Percentiles rank a stretch among this genome's conserved stretches.
These are phyloP conservation scores for Liolophura sinensis DNA, from an alignment of 1,140 invertebrate genomes.

Conservation along the genomic window DNA sequence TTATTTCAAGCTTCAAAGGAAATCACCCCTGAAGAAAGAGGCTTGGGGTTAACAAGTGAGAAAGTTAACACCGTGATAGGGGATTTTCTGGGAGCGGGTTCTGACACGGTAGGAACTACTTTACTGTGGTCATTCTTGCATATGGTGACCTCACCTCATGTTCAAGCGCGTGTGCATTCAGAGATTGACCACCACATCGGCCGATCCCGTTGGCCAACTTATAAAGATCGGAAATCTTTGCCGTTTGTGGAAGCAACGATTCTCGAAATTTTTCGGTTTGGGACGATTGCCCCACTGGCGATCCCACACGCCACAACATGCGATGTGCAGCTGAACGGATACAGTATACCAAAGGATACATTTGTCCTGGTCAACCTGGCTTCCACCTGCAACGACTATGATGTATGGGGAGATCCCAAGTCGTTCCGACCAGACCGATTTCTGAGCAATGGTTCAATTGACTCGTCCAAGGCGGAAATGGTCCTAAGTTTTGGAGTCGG, in stretches of 20 bases:
- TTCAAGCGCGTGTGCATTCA: slow-evolving; percentile 15
- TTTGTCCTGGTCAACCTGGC: slow-evolving; percentile 48
- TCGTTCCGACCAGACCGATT: slow-evolving; percentile 80
- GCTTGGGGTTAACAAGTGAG: slow-evolving; percentile 1
- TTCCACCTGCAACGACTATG: slow-evolving; percentile 37
- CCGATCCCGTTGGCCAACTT: background rate
- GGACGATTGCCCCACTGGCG: slow-evolving; percentile 49
- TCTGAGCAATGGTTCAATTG: slow-evolving; percentile 64
- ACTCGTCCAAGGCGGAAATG: slow-evolving; percentile 6
- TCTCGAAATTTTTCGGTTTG: slow-evolving; percentile 12
- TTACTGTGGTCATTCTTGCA: slow-evolving; percentile 19
- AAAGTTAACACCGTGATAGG: background rate
- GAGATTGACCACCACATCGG: slow-evolving; percentile 19
- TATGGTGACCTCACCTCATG: slow-evolving; percentile 11
- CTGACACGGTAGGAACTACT: background rate
- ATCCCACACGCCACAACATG: slow-evolving; percentile 30
- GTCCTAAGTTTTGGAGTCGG: slow-evolving; percentile 22
- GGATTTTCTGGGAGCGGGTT: background rate
- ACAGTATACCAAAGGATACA: slow-evolving; percentile 47
- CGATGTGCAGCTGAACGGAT: slow-evolving; percentile 44
- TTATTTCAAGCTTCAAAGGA: slow-evolving; percentile 7
- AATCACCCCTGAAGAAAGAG: background rate
- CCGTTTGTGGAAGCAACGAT: slow-evolving; percentile 18
- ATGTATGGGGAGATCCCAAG: slow-evolving; percentile 70
- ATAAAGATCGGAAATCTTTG: slow-evolving; percentile 12